Conservation (phyloP, 2,797 vertebrate species). For the Sebastes miniatus region DNA sequence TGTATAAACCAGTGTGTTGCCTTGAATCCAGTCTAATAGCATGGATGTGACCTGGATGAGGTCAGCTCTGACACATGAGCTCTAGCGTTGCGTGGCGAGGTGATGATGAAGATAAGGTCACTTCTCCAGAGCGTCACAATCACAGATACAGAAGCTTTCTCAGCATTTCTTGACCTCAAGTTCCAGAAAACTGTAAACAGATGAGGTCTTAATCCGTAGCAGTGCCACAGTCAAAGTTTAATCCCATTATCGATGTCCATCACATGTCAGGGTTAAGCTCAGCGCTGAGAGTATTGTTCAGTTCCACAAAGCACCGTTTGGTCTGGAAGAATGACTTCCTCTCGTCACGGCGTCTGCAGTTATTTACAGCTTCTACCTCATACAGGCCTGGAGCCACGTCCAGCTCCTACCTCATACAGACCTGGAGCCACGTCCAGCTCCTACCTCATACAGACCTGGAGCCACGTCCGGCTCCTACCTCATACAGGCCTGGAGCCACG, state of each 20-base stretch:
- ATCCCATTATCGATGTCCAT: conserved; percentile 42
- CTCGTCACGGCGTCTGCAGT: not conserved
- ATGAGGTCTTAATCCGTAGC: conserved; percentile 50
- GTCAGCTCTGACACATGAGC: not conserved
- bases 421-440: not conserved
- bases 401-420: not conserved
- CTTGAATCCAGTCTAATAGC: not conserved
- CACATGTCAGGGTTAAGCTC: conserved; percentile 23
- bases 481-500: not conserved
- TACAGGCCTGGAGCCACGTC: not conserved
- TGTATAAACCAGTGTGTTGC: not conserved
- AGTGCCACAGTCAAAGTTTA: conserved; percentile 35
- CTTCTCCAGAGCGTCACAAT: not conserved
- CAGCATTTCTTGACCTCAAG: conserved; percentile 15
- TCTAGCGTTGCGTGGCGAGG: not conserved
- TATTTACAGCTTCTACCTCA: conserved; percentile 21
- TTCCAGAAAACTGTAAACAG: conserved; percentile 26
- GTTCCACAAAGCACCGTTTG: not conserved
- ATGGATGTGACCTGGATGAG: not conserved
- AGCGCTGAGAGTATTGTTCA: not conserved
- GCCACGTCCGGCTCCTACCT: not conserved
- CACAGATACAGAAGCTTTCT: not conserved
- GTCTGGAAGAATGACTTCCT: not conserved
- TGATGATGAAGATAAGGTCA: conserved; percentile 10
- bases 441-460: not conserved